Base-by-base conservation (phyloP, 1,140 invertebrate genomes). In the Drosophila setifemur region DNA sequence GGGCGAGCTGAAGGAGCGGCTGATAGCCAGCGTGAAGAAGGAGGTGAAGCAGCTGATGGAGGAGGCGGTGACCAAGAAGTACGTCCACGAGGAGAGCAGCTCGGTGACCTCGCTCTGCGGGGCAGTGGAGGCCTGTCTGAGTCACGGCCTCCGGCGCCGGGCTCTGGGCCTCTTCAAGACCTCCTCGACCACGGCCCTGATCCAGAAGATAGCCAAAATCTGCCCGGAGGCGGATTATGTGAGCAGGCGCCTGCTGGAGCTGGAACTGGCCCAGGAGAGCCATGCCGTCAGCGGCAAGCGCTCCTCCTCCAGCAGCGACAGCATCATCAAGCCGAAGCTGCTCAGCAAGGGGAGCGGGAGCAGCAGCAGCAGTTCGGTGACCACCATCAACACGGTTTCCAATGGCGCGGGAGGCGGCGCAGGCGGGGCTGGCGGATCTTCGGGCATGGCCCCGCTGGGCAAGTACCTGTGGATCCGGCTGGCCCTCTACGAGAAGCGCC, bases 11-110 rank as follows among this genome's bases (percentile, higher is more conserved):
- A 95, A 95, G 88, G 95, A 96, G 77, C 93, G 94, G 70, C 92
- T 97, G 33, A 94, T 97, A 42, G 93, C 93, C 39, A 92, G 93
- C 67, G 95, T 97, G 9, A 97, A 96, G 90, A 96, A 96, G 90
- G 96, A 97, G 91, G 96, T 97, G 29, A 97, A 97, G 79, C 95
- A 96, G 90, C 95, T 98, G 37, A 98, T 98, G 96, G 97, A 98
- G 92, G 97, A 98, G 91, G 96, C 96, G 29, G 97, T 98, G 2
- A 98, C 96, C 1, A 93, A 95, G 66, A 97, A 97, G 91, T 97
- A 96, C 90, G 95, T 98, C 7, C 96, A 97, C 90, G 96, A 98
- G 91, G 96, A 98, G 68, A 97, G 96, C 88, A 95, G 96, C 48
- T 95, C 94, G 47, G 95, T 98, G 23, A 97, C 95, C 11, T 95